Evolutionary conservation across 2,888 invertebrate species (phyloP).

Genomic region (Andrena marginata): DNA sequence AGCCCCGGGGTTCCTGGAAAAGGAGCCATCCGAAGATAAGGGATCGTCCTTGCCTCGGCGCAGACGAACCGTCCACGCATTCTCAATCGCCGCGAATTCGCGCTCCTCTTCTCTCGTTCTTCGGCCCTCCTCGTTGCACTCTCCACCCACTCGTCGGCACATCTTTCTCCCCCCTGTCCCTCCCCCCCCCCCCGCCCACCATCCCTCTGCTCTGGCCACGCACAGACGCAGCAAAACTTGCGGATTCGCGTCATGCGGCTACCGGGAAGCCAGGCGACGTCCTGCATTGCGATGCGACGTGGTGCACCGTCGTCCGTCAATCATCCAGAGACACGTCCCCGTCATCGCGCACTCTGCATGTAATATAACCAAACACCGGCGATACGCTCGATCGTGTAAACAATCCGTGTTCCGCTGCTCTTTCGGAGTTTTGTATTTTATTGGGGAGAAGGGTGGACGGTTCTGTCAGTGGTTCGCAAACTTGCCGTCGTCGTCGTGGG

Average conservation of each 20-base stretch:
- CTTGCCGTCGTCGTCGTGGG: background rate
- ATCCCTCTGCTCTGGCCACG: slow-evolving; percentile 49
- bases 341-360: slow-evolving; percentile 79
- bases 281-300: slow-evolving; percentile 81
- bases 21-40: slow-evolving; percentile 76
- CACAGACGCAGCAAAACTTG: slow-evolving; percentile 75
- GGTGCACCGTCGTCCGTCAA: slow-evolving; percentile 79
- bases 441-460: background rate
- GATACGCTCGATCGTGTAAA: slow-evolving; percentile 69
- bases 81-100: slow-evolving; percentile 66
- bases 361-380: slow-evolving; percentile 74
- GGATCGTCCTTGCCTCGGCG: slow-evolving; percentile 82
- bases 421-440: slow-evolving; percentile 42
- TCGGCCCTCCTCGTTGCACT: background rate
- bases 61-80: slow-evolving; percentile 69
- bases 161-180: slow-evolving; percentile 18
- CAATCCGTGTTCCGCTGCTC: slow-evolving; percentile 59
- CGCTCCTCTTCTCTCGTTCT: slow-evolving; percentile 7
- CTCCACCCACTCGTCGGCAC: background rate
- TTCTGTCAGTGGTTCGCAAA: slow-evolving; percentile 29
- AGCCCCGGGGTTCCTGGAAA: slow-evolving; percentile 78
- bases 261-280: slow-evolving; percentile 82
- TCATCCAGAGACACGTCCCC: slow-evolving; percentile 79
- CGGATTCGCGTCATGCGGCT: slow-evolving; percentile 83
- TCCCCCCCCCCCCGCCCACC: too few species aligned